phyloP scores from a whole-genome alignment of 2,113 vertebrate genomes.

The Aspidoscelis tigris region DNA sequence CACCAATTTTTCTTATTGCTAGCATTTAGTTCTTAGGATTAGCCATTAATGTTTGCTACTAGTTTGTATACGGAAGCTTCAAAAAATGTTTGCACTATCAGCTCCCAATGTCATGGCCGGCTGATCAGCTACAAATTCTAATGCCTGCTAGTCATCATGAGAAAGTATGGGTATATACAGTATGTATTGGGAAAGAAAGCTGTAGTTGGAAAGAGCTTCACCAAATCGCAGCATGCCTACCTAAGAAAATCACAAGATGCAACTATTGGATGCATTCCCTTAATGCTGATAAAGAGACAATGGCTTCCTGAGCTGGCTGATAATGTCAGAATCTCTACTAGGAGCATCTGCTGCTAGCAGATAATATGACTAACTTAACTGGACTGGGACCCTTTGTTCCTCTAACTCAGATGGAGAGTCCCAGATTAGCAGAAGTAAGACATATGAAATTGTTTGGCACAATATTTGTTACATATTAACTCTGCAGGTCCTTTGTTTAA shows the following conservation, averaged over 20 bases:
- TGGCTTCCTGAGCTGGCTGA: not conserved
- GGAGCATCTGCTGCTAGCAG: not conserved
- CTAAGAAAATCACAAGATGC: not conserved
- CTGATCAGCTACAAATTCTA: too few species aligned
- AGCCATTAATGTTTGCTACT: too few species aligned
- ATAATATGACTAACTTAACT: not conserved
- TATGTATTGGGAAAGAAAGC: too few species aligned
- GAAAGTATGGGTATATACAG: too few species aligned
- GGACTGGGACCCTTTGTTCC: not conserved
- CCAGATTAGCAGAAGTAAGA: not conserved
- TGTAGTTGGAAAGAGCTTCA: not conserved
- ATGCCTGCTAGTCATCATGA: too few species aligned
- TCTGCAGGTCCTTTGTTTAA: not conserved
- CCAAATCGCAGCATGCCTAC: not conserved
- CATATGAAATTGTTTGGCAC: too few species aligned
- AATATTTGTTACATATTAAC: too few species aligned
- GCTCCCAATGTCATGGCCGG: too few species aligned
- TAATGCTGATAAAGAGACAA: not conserved
- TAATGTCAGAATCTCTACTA: not conserved
- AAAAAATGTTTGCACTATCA: too few species aligned
- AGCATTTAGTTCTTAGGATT: too few species aligned
- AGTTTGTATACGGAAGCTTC: too few species aligned
- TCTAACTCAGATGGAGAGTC: not conserved
- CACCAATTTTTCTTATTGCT: too few species aligned
- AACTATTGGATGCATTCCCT: not conserved